Base-by-base conservation (phyloP, 2,797 vertebrate species). In the Trematomus bernacchii region DNA sequence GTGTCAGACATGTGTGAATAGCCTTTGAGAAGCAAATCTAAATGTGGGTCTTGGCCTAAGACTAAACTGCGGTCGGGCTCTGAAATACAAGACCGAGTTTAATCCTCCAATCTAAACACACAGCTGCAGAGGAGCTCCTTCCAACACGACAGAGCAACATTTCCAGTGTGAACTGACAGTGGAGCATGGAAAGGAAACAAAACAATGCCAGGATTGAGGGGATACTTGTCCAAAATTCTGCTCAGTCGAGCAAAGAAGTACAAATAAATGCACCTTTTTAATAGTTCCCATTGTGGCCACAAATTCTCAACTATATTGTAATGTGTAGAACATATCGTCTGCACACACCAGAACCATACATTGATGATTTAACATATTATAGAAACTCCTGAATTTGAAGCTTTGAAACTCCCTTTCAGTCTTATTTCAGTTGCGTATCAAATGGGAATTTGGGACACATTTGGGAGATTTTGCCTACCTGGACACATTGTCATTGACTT, bases 21-120 rank as follows among this genome's bases (percentile, higher is more conserved):
- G 59, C 59, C 54, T 21, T 66, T 23, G 61, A 79, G 62, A 59
- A 76, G 66, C 42, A 42, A 61, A 72, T 70, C 76, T 73, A 64
- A 82, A 84, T 87, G 76, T 82, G 66, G 65, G 72, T 88, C 70
- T 85, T 89, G 90, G 88, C 85, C 51, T 80, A 3, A 47, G 42
- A 65, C 16, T 42, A 64, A 60, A 65, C 72, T 76, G 80, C 19
- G 82, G 88, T 84, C 60, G 70, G 60, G 54, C 3, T 86, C 73
- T 81, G 86, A 85, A 84, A 90, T 72, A 77, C 80, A 60, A 85
- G 70, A 82, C 64, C 7, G 9, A 63, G 75, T 70, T 74, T 74
- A 73, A 87, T 84, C 79, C 82, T 86, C 86, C 88, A 89, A 86
- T 72, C 80, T 64, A 87, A 90, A 90, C 82, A 88, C 2, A 3